Evolutionary conservation across 2,888 invertebrate genomes (phyloP), one percentile per base, ranked within the genome.

Genomic region (Mayetiola destructor): DNA sequence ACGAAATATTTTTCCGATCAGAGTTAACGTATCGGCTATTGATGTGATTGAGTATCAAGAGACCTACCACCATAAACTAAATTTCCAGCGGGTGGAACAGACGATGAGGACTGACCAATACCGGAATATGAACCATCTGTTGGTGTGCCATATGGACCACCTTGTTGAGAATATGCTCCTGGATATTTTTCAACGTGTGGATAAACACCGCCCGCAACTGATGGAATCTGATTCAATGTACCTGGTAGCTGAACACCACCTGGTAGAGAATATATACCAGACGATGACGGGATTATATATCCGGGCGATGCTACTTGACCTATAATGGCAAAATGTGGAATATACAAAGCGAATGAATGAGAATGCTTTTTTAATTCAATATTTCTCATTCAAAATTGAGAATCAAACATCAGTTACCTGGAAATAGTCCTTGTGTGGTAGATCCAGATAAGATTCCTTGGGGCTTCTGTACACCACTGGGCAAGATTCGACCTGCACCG

Each of bases 81-180:
- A 18, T n/a, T n/a, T n/a, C 39, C 20, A 18, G 16, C 16, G 18
- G 5, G 3, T 39, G 39, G 39, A 8, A 39, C 16, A 18, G 16
- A 3, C 3, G 39, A 39, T 18, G 39, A 4, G 16, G 18, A 16
- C 6, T 20, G 39, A 6, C 39, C 39, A 39, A 6, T 36, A 8
- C 12, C n/a, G 9, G 23, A 2, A 6, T 2, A 4, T 9, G 3
- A 2, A 2, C 23, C 39, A 18, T 42, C 21, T 2, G 16, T 21
- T 23, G 42, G n/a, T 42, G 9, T 54, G 56, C 23, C 59, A 59
- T 30, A 48, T 18, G 27, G n/a, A 4, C 39, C 61, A 14, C 21
- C 29, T 20, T 29, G 27, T 12, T 55, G 59, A 6, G 36, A 16
- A n/a, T 39, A 21, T 12, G 27, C 58, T 21, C 53, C 35, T 29